phyloP scores from a whole-genome alignment of 2,888 invertebrate genomes.

The Drosophila fulvimacula region DNA sequence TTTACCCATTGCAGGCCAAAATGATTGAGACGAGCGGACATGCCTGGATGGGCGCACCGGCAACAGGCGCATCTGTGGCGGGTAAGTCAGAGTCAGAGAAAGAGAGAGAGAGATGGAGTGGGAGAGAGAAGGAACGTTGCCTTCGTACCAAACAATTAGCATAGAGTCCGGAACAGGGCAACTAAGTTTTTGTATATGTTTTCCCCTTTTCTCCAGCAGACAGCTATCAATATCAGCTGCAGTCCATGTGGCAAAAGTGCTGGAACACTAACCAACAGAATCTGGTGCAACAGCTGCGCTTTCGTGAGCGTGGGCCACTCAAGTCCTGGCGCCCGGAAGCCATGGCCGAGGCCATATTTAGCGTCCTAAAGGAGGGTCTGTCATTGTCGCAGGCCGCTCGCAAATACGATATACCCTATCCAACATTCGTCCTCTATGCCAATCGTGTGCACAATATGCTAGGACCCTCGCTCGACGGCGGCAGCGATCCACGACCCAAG shows the following conservation, averaged over 20 bases:
- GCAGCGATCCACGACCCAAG: slow-evolving; percentile 95
- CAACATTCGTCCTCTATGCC: slow-evolving; percentile 96
- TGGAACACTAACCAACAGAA: slow-evolving; percentile 97
- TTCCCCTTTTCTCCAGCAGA: slow-evolving; percentile 86
- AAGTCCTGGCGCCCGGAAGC: slow-evolving; percentile 97
- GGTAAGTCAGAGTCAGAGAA: slow-evolving; percentile 73
- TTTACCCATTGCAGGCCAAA: slow-evolving; percentile 75
- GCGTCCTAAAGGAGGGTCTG: slow-evolving; percentile 94
- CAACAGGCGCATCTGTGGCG: slow-evolving; percentile 83
- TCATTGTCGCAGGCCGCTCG: slow-evolving; percentile 95
- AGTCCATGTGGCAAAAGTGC: slow-evolving; percentile 98
- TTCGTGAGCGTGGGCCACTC: slow-evolving; percentile 95
- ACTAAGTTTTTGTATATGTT: slow-evolving; percentile 47
- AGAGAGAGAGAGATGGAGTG: slow-evolving; percentile 47
- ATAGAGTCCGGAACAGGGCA: slow-evolving; percentile 28
- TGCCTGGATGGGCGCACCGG: slow-evolving; percentile 83
- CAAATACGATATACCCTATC: slow-evolving; percentile 97
- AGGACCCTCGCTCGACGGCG: slow-evolving; percentile 95
- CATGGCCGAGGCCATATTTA: slow-evolving; percentile 97
- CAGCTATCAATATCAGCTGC: slow-evolving; percentile 97
- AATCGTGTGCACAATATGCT: slow-evolving; percentile 97
- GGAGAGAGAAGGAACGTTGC: background rate
- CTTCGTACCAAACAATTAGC: slow-evolving; percentile 38
- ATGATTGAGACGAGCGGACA: slow-evolving; percentile 84
- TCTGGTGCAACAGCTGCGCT: slow-evolving; percentile 94